phyloP scores from a whole-genome alignment of 2,113 vertebrate species.

The Cyanoderma ruficeps region DNA sequence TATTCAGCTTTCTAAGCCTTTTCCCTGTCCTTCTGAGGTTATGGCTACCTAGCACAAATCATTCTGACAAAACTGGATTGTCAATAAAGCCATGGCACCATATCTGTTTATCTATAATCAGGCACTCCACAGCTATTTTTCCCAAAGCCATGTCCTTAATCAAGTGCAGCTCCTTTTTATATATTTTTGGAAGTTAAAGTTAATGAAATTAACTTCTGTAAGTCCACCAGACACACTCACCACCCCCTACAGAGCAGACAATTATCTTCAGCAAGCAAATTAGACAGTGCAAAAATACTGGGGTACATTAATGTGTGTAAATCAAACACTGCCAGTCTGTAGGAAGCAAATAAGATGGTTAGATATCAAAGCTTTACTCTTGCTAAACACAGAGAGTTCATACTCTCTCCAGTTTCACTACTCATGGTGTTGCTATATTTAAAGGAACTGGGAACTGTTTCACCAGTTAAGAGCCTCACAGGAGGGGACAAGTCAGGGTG shows the following conservation, averaged over 20 bases:
- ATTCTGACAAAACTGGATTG: neutral
- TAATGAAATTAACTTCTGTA: neutral
- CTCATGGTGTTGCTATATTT: neutral
- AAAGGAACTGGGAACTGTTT: neutral
- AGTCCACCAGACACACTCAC: neutral
- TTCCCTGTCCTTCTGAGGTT: neutral
- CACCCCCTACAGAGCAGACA: neutral
- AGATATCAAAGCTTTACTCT: neutral
- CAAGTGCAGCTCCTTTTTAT: neutral
- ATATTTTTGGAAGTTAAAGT: neutral
- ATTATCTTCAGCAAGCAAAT: neutral
- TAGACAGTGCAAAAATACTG: neutral
- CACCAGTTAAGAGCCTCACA: neutral
- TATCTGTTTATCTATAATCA: neutral
- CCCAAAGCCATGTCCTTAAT: neutral
- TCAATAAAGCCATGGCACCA: neutral
- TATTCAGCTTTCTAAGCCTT: neutral
- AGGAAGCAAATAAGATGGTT: neutral
- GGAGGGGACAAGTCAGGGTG: neutral
- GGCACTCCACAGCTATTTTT: neutral
- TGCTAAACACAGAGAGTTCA: neutral
- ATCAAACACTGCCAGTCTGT: neutral
- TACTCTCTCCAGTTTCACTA: neutral
- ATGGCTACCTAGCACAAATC: neutral
- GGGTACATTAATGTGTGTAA: neutral